Base-by-base conservation (phyloP, 2,113 vertebrate genomes). In the Dascyllus trimaculatus region DNA sequence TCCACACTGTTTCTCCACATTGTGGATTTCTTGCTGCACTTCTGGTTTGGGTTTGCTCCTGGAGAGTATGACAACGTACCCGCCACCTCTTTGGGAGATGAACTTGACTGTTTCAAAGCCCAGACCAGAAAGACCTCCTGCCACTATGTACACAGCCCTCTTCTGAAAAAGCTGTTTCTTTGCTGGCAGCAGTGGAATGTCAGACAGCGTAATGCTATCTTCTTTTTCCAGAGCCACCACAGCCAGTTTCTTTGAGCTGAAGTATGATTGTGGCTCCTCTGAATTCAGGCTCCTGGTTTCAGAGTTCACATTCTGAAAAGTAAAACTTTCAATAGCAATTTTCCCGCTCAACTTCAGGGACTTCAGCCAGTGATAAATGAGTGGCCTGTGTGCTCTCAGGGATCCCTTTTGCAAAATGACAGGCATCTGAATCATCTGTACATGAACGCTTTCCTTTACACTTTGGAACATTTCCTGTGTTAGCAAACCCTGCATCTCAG, bases 21-120 rank as follows among this genome's bases (percentile, higher is more conserved):
- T 89, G 21, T 60, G 60, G 19, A 97, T 83, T 58, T 96, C 93
- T 53, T 91, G 80, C 68, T 95, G 87, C 15, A 94, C 92, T 26
- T 96, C 89, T 24, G 61, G 8, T 11, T 78, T 90, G 22, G 95
- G 95, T 5, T 58, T 84, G 60, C 86, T 94, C 67, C 95, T 92
- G 64, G 96, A 97, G 13, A 97, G 85, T 71, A 96, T 93, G 4
- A 93, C 94, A 78, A 97, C 71, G 9, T 76, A 71, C 0, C 88
- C 90, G 11, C 96, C 96, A 17, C 95, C 96, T 24, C 93, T 95
- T 66, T 94, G 54, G 0, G 93, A 95, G 83, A 97, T 96, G 83
- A 96, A 98, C 85, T 93, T 96, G 70, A 97, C 95, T 0, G 96
- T 97, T 93, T 97, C 95, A 89, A 96, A 95, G 45, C 96, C 96